Base-by-base conservation (phyloP, 2,888 invertebrate species). In the Catocala nupta region DNA sequence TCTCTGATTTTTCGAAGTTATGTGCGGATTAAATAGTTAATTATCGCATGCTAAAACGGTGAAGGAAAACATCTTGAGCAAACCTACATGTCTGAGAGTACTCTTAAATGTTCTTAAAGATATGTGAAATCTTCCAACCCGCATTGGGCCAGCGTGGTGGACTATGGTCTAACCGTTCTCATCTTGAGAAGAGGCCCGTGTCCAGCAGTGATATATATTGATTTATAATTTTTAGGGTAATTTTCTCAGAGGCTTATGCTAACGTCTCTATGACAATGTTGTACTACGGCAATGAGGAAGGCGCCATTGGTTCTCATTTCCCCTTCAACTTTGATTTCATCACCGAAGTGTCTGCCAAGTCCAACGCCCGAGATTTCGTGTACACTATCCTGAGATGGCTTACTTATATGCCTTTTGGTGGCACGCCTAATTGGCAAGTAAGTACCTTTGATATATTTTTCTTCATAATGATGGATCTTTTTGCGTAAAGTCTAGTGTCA, bases 301-400 rank as follows among this genome's bases (percentile, higher is more conserved):
- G 82, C 65, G 81, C 81, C 0, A 59, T 78, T 5, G 95, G 96
- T 0, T 93, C 95, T 0, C 95, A 96, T 68, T 95, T 96, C 61
- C 96, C 96, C 0, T 96, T 96, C 81, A 96, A 96, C 84, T 96
- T 96, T 63, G 93, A 95, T 74, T 91, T 96, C 68, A 90, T 96
- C 63, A 91, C 90, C 0, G 90, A 93, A 9, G 77, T 96, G 0
- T 91, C 91, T 0, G 80, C 84, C 0, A 73, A 84, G 2, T 94
- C 95, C 2, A 93, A 80, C 10, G 95, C 95, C 0, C 73, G 87
- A 4, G 93, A 95, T 71, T 90, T 95, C 65, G 93, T 94, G 1
- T 88, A 92, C 44, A 81, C 90, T 8, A 94, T 96, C 45, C 87
- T 95, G 58, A 84, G 84, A 42, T 96, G 96, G 96, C 83, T 96